Percentiles rank a stretch among this genome's conserved stretches.
These are phyloP conservation scores for Drosophila melanocephala DNA, from an alignment of 2,888 invertebrate species.

Conservation along the genomic window DNA sequence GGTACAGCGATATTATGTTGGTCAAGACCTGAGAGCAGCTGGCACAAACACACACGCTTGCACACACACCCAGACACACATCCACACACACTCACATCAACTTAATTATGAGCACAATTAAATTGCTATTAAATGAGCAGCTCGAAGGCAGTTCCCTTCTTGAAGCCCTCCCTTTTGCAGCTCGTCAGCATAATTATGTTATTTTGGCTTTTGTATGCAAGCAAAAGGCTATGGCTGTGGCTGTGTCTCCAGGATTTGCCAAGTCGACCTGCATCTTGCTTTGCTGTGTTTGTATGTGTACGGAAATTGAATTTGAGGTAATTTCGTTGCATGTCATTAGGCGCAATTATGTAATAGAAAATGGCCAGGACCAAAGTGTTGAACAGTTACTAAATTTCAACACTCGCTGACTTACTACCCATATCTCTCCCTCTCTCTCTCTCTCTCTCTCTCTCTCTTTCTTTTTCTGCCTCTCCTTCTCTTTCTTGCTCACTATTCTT, in stretches of 20 bases:
- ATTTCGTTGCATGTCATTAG: constrained; percentile 77
- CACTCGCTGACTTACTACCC: constrained; percentile 6
- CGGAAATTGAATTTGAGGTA: constrained; percentile 75
- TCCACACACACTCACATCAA: constrained; percentile 21
- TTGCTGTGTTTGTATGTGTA: constrained; percentile 16
- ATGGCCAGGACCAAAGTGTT: constrained; percentile 46
- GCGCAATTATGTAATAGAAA: constrained; percentile 70
- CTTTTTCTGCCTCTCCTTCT: neutral
- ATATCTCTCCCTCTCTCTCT: neutral
- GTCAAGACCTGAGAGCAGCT: constrained; percentile 14
- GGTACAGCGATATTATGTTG: constrained; percentile 1
- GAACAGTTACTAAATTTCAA: constrained; percentile 34
- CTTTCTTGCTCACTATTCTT: neutral
- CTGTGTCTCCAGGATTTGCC: constrained; percentile 11
- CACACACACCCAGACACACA: constrained; percentile 10
- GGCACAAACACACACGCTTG: constrained; percentile 16
- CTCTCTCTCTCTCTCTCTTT: neutral
- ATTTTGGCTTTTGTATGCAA: constrained; percentile 56
- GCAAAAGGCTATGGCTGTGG: constrained; percentile 17
- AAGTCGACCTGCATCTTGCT: neutral
- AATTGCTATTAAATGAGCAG: constrained; percentile 69
- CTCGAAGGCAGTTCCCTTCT: constrained; percentile 28
- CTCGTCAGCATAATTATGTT: constrained; percentile 65
- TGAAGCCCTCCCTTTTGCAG: neutral
- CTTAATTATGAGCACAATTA: constrained; percentile 68